Evolutionary conservation across 2,797 vertebrate species (phyloP).

Genomic region (Ptychobarbus kaznakovi): DNA sequence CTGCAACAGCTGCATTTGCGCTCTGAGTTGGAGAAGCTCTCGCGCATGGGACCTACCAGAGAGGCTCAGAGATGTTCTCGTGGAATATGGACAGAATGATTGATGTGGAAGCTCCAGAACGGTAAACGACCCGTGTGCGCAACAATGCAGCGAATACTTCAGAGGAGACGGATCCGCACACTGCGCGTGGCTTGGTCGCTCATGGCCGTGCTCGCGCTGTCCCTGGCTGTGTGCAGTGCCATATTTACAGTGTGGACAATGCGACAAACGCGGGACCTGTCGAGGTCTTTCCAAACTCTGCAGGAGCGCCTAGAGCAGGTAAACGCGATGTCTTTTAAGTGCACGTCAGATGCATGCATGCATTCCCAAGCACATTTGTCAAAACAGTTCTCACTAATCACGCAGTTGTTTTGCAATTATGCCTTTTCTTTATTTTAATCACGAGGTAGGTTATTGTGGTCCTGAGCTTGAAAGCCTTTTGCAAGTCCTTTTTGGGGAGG

Average conservation of each 20-base stretch:
- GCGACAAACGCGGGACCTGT: constrained; percentile 82
- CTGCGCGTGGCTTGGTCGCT: constrained; percentile 80
- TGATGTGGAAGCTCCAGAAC: constrained; percentile 43
- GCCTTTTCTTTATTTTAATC: background rate
- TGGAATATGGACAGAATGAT: constrained; percentile 42
- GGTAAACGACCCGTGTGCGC: constrained; percentile 53
- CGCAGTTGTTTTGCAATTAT: background rate
- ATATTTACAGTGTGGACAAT: constrained; percentile 82
- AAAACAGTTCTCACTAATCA: background rate
- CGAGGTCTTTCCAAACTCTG: constrained; percentile 80
- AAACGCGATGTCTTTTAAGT: constrained; percentile 53
- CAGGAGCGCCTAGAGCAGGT: constrained; percentile 82
- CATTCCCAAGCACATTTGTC: constrained; percentile 8
- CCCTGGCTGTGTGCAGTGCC: constrained; percentile 81
- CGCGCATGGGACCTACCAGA: constrained; percentile 30
- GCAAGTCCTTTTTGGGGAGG: background rate
- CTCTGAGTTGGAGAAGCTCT: constrained; percentile 32
- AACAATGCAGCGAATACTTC: constrained; percentile 83
- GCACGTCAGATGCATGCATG: constrained; percentile 17
- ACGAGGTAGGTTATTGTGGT: background rate
- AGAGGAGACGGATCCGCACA: constrained; percentile 78
- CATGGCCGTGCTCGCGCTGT: constrained; percentile 78
- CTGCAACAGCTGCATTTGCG: constrained; percentile 45
- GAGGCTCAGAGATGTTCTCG: constrained; percentile 47
- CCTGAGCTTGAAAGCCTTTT: background rate